A percentile compares a stretch with the other conserved stretches of the same genome.
These are phyloP conservation scores for Apteryx mantelli DNA, from an alignment of 2,113 vertebrate species.

Conservation along the genomic window DNA sequence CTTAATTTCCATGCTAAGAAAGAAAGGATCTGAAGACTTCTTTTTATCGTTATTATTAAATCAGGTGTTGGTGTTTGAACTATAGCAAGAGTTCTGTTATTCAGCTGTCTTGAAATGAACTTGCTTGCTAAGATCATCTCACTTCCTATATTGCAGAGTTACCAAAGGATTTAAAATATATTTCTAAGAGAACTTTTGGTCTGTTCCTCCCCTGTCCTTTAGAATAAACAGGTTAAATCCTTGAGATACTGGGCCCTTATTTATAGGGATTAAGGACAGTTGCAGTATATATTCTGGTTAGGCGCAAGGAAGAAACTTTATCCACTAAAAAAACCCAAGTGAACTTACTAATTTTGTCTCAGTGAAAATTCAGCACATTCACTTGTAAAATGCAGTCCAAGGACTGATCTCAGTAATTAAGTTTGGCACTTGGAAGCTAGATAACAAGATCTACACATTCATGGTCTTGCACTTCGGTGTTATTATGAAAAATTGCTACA, in stretches of 20 bases:
- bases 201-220: not conserved
- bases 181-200: not conserved
- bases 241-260: not conserved
- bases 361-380: not conserved
- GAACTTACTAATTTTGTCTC: not conserved
- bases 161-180: not conserved
- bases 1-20: not conserved
- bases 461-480: not conserved
- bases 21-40: not conserved
- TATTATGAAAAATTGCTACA: not conserved
- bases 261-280: not conserved
- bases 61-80: not conserved
- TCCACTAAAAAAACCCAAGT: not conserved
- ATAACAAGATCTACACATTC: not conserved
- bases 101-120: not conserved
- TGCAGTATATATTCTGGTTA: not conserved
- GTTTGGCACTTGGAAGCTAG: not conserved
- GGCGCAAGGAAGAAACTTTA: not conserved
- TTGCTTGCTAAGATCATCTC: not conserved
- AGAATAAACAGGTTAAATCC: not conserved
- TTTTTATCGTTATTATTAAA: not conserved
- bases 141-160: not conserved
- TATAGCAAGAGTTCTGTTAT: not conserved
- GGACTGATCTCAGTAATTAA: not conserved
- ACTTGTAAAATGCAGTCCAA: not conserved